Conservation (phyloP, 2,888 invertebrate species). For the Leucophenga maculata region DNA sequence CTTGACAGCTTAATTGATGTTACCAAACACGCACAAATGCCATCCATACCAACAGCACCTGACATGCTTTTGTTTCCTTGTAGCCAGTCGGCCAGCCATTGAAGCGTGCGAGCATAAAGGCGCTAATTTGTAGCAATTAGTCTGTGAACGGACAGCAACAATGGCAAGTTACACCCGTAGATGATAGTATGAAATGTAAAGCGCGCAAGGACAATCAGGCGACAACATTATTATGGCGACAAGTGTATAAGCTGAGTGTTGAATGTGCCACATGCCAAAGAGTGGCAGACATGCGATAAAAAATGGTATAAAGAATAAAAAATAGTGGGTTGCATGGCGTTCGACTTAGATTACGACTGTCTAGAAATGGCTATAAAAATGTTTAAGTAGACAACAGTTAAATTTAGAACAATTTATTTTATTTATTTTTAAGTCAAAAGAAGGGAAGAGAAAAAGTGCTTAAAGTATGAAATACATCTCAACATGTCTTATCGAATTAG, state of each 20-base stretch:
- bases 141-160: constrained; percentile 23
- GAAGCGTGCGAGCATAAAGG: constrained; percentile 51
- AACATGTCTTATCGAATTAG: too few species aligned
- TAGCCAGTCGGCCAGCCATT: constrained; percentile 22
- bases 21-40: constrained; percentile 13
- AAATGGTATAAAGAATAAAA: too few species aligned
- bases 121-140: constrained; percentile 63
- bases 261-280: not conserved
- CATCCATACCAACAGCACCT: not conserved
- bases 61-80: constrained; percentile 22
- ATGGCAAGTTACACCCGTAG: constrained; percentile 29
- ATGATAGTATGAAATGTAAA: too few species aligned
- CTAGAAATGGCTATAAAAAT: not conserved
- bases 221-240: not conserved
- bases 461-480: too few species aligned
- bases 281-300: constrained; percentile 2
- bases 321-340: not conserved
- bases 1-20: constrained; percentile 21
- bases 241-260: not conserved
- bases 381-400: too few species aligned
- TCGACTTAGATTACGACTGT: not conserved
- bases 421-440: too few species aligned
- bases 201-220: too few species aligned
- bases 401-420: too few species aligned
- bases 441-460: not conserved